These are phyloP conservation scores for Plebejus argus DNA, from an alignment of 2,888 invertebrate species.

Conservation along the genomic window DNA sequence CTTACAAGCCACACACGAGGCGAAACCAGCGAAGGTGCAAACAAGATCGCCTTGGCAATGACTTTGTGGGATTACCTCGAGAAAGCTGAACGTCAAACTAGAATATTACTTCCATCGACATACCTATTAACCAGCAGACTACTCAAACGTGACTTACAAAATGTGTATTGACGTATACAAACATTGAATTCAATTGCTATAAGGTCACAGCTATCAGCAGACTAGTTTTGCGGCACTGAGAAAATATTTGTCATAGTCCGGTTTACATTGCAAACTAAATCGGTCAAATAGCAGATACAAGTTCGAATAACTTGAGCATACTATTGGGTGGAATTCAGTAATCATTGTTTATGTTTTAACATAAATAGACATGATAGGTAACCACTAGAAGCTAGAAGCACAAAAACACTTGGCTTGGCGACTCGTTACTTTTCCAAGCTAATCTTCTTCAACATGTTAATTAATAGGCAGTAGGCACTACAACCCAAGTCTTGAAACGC, in stretches of 20 bases:
- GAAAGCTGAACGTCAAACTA: not conserved
- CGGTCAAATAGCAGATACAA: not conserved
- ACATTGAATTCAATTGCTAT: slow-evolving; percentile 12
- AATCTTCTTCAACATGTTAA: too few relatives aligned
- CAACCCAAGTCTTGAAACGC: not conserved
- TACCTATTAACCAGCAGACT: not conserved
- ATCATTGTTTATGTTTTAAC: not conserved
- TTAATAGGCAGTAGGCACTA: too few relatives aligned
- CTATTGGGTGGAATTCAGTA: not conserved
- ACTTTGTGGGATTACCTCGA: not conserved
- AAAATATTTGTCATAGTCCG: slow-evolving; percentile 17
- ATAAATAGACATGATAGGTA: too few relatives aligned
- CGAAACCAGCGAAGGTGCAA: not conserved
- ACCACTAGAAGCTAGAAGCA: too few relatives aligned
- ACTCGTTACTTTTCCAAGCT: too few relatives aligned
- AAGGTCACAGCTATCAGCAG: slow-evolving; percentile 12
- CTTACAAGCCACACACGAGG: not conserved
- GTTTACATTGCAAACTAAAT: not conserved
- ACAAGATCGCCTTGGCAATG: slow-evolving; percentile 22
- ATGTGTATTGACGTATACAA: slow-evolving; percentile 12
- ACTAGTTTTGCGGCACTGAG: not conserved
- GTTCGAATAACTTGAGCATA: slow-evolving; percentile 13
- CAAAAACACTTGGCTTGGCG: too few relatives aligned
- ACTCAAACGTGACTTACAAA: not conserved
- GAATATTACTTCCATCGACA: not conserved